Conservation (phyloP, 2,888 invertebrate species). For the Auanema sp. region DNA sequence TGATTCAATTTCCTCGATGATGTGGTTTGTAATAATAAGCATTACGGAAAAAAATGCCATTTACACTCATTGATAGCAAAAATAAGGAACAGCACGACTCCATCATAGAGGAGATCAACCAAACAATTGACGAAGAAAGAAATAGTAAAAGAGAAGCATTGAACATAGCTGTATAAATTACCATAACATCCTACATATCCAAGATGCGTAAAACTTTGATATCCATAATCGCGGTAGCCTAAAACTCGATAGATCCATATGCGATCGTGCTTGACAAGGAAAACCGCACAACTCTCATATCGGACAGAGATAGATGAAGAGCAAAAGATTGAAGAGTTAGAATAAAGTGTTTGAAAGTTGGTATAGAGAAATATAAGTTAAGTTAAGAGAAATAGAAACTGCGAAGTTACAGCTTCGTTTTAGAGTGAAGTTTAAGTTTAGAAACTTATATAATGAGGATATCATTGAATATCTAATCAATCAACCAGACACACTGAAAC, state of each 20-base stretch:
- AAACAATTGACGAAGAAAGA: conserved; percentile 9
- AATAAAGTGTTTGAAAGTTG: neutral
- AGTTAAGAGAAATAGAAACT: conserved; percentile 9
- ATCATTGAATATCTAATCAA: neutral
- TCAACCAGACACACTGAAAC: neutral
- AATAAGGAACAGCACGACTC: no score
- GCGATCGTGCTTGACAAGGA: neutral
- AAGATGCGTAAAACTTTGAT: conserved; percentile 55
- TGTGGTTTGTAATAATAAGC: no score
- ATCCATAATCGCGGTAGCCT: conserved; percentile 48
- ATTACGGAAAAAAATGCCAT: no score
- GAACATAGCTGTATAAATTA: conserved; percentile 25
- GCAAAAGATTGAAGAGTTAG: no score
- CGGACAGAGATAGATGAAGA: no score
- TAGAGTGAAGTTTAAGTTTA: no score
- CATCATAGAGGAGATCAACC: neutral
- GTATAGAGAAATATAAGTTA: conserved; percentile 5
- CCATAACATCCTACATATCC: conserved; percentile 55
- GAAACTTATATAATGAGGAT: no score
- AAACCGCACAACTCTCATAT: neutral
- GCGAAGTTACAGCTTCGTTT: conserved; percentile 23
- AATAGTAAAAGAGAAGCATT: conserved; percentile 8
- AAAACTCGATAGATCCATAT: conserved; percentile 5
- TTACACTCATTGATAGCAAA: no score
- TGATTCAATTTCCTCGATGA: no score